Conservation (phyloP, 2,888 invertebrate genomes). For the Alloscopus bannaensis region DNA sequence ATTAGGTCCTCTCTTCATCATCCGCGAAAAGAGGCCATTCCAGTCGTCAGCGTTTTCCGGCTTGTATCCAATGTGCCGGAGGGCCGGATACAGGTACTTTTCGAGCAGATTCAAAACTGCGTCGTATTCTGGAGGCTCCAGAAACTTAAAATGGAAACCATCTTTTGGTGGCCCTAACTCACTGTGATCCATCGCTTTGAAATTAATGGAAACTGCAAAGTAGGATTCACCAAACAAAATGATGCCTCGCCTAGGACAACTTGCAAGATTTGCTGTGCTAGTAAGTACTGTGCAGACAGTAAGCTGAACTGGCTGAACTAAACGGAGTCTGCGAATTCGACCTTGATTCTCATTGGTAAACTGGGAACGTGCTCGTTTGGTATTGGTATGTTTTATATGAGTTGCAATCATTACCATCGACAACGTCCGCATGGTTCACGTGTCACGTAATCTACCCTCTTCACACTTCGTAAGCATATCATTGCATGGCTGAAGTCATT, state of each 20-base stretch:
- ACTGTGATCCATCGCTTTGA: conserved; percentile 32
- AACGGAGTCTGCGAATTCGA: neutral
- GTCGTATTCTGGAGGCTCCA: conserved; percentile 46
- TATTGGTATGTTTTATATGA: no score
- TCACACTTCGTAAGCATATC: no score
- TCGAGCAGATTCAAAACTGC: conserved; percentile 14
- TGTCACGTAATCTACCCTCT: no score
- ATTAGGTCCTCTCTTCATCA: conserved; percentile 26
- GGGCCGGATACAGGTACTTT: conserved; percentile 13
- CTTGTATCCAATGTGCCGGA: conserved; percentile 23
- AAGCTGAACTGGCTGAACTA: neutral
- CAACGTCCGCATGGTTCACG: no score
- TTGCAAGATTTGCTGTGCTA: no score
- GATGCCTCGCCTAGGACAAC: no score
- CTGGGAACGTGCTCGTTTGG: neutral
- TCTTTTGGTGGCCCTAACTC: conserved; percentile 33
- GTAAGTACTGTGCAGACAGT: no score
- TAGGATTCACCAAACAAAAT: neutral
- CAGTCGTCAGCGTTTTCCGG: conserved; percentile 28
- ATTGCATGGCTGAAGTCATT: no score
- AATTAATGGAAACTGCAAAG: neutral
- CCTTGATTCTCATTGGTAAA: neutral
- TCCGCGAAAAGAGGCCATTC: conserved; percentile 18
- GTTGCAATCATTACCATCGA: no score
- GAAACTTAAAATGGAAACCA: conserved; percentile 30